These are phyloP conservation scores for Sminthurides aquaticus DNA, from an alignment of 2,888 invertebrate species.

Conservation along the genomic window DNA sequence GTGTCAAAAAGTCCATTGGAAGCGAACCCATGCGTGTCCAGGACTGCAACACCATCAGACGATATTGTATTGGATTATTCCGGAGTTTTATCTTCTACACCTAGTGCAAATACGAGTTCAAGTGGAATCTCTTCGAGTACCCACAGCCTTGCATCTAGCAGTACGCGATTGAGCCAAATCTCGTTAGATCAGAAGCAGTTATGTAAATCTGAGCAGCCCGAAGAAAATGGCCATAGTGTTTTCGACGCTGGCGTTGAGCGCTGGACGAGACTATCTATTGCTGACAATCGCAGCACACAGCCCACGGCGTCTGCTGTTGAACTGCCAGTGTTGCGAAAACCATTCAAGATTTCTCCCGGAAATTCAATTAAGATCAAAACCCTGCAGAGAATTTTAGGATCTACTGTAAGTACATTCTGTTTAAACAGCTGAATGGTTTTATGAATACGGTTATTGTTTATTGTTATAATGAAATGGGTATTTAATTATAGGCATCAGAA, in stretches of 20 bases:
- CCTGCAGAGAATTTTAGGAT: conserved; percentile 38
- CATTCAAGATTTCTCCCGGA: background rate
- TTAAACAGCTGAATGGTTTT: background rate
- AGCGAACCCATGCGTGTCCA: background rate
- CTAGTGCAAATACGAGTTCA: background rate
- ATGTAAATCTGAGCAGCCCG: background rate
- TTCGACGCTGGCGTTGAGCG: background rate
- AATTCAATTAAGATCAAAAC: conserved; percentile 39
- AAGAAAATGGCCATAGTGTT: background rate
- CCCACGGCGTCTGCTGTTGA: no score
- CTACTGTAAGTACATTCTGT: conserved; percentile 31
- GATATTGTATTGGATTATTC: no score
- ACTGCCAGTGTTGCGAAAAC: no score
- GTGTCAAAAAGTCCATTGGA: no score
- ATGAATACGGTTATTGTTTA: background rate
- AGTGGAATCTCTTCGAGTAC: background rate
- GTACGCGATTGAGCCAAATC: background rate
- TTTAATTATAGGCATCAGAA: conserved; percentile 32
- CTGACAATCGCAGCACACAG: background rate
- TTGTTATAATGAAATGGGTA: no score
- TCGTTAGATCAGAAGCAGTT: background rate
- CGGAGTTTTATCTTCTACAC: background rate
- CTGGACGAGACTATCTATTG: background rate
- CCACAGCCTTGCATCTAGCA: background rate
- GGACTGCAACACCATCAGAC: background rate